A percentile compares a stretch with the other conserved stretches of the same genome.
These are phyloP conservation scores for Adelges cooleyi DNA, from an alignment of 1,140 invertebrate species.

Conservation along the genomic window DNA sequence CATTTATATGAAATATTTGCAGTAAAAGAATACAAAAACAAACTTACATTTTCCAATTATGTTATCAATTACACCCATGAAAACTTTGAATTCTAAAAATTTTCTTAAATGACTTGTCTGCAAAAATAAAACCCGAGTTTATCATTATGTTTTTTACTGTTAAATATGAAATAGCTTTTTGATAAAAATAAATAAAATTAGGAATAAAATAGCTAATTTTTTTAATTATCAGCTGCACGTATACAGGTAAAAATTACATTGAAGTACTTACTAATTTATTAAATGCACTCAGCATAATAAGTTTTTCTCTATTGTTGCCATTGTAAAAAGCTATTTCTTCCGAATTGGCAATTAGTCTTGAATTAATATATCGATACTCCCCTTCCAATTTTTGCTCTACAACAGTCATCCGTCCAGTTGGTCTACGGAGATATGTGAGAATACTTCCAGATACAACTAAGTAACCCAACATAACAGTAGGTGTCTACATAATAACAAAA, in stretches of 20 bases:
- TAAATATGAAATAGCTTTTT: constrained; percentile 12
- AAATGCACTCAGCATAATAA: constrained; percentile 77
- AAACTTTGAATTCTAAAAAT: constrained; percentile 82
- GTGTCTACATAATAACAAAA: constrained; percentile 54
- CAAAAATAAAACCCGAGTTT: constrained; percentile 30
- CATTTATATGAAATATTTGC: constrained; percentile 1
- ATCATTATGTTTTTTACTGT: background rate
- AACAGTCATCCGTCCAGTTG: constrained; percentile 79
- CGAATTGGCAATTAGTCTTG: constrained; percentile 89
- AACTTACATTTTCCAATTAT: constrained; percentile 89
- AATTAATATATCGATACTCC: constrained; percentile 94
- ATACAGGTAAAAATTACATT: constrained; percentile 5
- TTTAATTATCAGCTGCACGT: background rate
- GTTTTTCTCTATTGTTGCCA: constrained; percentile 57
- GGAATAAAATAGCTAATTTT: background rate
- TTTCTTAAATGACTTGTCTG: constrained; percentile 67
- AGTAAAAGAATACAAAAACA: background rate
- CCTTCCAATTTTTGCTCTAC: constrained; percentile 93
- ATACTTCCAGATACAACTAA: constrained; percentile 69
- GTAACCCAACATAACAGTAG: constrained; percentile 73
- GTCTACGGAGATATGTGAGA: constrained; percentile 66
- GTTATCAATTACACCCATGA: constrained; percentile 91
- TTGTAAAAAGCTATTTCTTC: constrained; percentile 95
- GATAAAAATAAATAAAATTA: background rate
- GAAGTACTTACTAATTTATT: constrained; percentile 74